Evolutionary conservation across 2,113 vertebrate genomes (phyloP), one percentile per base, ranked within the genome.

Genomic region (Leucosticte australis): DNA sequence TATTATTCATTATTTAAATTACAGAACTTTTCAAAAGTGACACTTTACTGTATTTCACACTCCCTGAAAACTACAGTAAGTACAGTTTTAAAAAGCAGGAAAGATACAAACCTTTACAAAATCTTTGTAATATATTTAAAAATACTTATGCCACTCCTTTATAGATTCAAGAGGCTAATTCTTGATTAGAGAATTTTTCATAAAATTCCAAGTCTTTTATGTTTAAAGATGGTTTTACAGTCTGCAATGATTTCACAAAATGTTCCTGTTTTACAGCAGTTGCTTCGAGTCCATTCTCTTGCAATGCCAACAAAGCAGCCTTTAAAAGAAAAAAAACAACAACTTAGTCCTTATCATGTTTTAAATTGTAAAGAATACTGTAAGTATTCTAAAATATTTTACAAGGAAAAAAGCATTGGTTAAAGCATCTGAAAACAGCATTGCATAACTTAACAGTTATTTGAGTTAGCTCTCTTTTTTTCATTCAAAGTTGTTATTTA

Each of bases 261-360:
- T 99, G 98, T 28, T 95, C 88, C 0, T 98, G 98, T 86, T 96
- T 98, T 92, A 99, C 98, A 2, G 73, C 18, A 13, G 98, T 98
- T 11, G 98, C 98, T 80, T 98, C 96, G 57, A 99, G 98, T 82
- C 98, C 98, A 42, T 98, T 98, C 57, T 99, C 98, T 71, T 99
- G 98, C 37, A 99, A 93, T 12, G 98, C 98, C 97, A 98, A 79
- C 73, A 99, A 97, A 94, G 98, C 99, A 78, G 99, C 99, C 99
- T 99, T 91, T 50, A 87, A 97, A 76, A 86, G 44, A 92, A 55
- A 91, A 74, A 42, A 65, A 17, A 81, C 16, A 24, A 8, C 1
- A 77, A 50, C n/a, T 70, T 77, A 90, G n/a, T 57, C 13, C 37
- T 73, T 62, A 50, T 27, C 15, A 39, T 33, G 12, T 27, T 82